Conservation (phyloP, 2,888 invertebrate genomes). For the Thysanoteuthis rhombus region DNA sequence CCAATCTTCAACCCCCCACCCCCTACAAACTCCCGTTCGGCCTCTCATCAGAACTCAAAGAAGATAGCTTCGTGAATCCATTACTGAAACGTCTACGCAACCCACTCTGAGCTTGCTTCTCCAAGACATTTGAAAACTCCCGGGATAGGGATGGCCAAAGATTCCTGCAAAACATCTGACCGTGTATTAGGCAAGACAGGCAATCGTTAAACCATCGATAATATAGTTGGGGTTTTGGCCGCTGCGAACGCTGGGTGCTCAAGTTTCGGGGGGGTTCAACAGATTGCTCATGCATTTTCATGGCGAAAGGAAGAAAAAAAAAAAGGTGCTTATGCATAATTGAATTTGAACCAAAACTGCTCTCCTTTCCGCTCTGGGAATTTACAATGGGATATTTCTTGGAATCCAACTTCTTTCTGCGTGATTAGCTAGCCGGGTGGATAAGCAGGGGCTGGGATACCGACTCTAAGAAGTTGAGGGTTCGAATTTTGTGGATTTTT, state of each 20-base stretch:
- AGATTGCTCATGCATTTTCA: neutral
- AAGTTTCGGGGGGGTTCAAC: neutral
- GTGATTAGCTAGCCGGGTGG: neutral
- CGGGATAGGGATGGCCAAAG: neutral
- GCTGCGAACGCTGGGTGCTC: neutral
- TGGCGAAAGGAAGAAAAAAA: neutral
- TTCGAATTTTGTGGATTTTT: neutral
- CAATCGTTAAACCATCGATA: neutral
- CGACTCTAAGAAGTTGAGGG: neutral
- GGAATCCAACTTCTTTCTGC: neutral
- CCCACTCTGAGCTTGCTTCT: no score
- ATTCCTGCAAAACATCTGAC: neutral
- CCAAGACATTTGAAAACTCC: neutral
- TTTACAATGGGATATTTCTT: neutral
- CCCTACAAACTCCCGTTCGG: neutral
- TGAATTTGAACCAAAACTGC: neutral
- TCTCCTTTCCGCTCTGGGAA: neutral
- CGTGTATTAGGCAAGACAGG: neutral
- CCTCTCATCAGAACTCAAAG: neutral
- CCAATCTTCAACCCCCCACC: neutral
- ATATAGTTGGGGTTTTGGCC: no score
- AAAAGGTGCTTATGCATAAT: neutral
- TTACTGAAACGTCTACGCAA: neutral
- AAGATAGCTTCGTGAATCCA: neutral
- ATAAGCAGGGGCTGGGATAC: neutral